Evolutionary conservation across 2,888 invertebrate species (phyloP).

Genomic region (Diachrysia chrysitis): DNA sequence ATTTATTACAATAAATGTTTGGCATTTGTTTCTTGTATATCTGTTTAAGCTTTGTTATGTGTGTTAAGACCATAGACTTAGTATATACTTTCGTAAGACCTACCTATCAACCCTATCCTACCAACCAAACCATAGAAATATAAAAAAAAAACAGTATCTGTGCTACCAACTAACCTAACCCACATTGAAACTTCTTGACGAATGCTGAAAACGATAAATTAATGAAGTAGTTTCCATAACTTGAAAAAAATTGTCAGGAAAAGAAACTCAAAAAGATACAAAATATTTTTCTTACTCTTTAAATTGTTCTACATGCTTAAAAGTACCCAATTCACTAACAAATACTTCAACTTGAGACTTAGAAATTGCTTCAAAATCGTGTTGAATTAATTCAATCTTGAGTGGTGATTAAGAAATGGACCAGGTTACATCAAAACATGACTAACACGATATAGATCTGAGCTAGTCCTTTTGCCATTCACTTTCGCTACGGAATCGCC

Average conservation of each 20-base stretch:
- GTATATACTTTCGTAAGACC: too few relatives aligned
- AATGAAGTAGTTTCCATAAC: not conserved
- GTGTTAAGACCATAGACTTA: too few relatives aligned
- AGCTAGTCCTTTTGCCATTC: conserved; percentile 62
- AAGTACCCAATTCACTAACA: not conserved
- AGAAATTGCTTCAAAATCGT: conserved; percentile 1
- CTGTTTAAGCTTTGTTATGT: too few relatives aligned
- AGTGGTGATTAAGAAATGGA: conserved; percentile 28
- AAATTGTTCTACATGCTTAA: too few relatives aligned
- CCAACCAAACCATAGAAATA: too few relatives aligned
- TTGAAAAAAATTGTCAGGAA: not conserved
- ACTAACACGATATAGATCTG: conserved; percentile 48
- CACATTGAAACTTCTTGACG: not conserved
- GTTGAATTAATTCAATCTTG: conserved; percentile 10
- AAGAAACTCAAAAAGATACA: not conserved
- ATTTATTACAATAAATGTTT: not conserved
- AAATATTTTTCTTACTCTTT: not conserved
- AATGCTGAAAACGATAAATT: not conserved
- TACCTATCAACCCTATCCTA: too few relatives aligned
- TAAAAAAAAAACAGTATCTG: too few relatives aligned
- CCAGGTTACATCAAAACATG: conserved; percentile 48
- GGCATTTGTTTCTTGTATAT: not conserved
- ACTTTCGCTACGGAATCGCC: conserved; percentile 66
- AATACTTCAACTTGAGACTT: not conserved
- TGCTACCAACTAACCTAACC: too few relatives aligned